phyloP scores from a whole-genome alignment of 2,797 vertebrate genomes.

The Pipistrellus pipistrellus region DNA sequence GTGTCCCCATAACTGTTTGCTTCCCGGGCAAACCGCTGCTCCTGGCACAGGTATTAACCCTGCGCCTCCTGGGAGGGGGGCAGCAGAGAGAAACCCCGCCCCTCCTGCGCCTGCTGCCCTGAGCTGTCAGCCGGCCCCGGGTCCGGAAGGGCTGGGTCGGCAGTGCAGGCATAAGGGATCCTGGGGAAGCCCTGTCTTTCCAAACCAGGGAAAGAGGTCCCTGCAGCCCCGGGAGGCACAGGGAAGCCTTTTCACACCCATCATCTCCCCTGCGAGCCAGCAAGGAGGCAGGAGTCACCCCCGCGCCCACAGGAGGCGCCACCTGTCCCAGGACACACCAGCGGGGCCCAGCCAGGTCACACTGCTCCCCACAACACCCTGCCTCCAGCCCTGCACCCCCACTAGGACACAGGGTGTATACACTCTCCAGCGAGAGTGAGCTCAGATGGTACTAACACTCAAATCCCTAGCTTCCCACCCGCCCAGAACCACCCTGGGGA shows the following conservation, averaged over 20 bases:
- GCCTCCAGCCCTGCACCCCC: not conserved
- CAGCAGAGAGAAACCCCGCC: not conserved
- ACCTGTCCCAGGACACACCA: not conserved
- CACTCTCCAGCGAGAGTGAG: not conserved
- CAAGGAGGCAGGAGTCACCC: not conserved
- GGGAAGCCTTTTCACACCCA: not conserved
- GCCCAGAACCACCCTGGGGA: rapidly evolving
- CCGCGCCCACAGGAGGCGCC: not conserved
- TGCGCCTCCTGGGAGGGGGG: not conserved
- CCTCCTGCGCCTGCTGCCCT: not conserved
- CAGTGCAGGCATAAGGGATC: too few species aligned
- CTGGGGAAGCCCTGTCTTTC: not conserved
- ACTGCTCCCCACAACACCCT: too few species aligned
- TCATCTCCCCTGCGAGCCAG: not conserved
- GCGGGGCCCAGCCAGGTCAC: not conserved
- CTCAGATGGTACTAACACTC: not conserved
- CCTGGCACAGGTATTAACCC: not conserved
- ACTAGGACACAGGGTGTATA: too few species aligned
- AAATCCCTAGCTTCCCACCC: not conserved
- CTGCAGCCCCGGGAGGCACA: not conserved
- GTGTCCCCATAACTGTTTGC: not conserved
- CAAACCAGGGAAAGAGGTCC: not conserved
- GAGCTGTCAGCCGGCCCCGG: not conserved
- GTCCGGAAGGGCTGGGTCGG: not conserved
- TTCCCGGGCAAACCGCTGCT: not conserved